phyloP scores from a whole-genome alignment of 2,888 invertebrate species.

The Tinea semifulvella region DNA sequence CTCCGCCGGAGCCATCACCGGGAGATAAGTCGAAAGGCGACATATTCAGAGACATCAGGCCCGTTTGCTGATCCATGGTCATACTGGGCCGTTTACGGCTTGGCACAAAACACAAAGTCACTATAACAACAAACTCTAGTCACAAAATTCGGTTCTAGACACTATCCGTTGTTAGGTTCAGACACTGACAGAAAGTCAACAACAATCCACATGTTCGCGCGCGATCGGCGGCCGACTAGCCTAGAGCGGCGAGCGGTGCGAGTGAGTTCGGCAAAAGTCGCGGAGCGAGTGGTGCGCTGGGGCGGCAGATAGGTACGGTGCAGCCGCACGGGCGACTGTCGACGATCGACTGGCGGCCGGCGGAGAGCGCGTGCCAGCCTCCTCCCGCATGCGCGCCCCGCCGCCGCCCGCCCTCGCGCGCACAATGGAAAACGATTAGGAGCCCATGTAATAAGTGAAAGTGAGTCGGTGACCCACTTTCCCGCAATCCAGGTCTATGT shows the following conservation, averaged over 20 bases:
- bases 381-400: conserved; percentile 61
- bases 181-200: conserved; percentile 53
- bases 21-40: conserved; percentile 83
- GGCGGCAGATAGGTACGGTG: conserved; percentile 25
- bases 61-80: conserved; percentile 85
- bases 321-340: conserved; percentile 39
- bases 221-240: conserved; percentile 8
- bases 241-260: conserved; percentile 22
- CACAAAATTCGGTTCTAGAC: conserved; percentile 23
- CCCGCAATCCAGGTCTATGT: conserved; percentile 93
- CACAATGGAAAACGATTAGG: conserved; percentile 77
- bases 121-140: conserved; percentile 12
- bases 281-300: conserved; percentile 23
- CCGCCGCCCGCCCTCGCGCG: conserved; percentile 65
- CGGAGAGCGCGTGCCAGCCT: conserved; percentile 57
- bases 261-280: conserved; percentile 22
- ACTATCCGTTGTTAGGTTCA: conserved; percentile 61
- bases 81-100: conserved; percentile 59
- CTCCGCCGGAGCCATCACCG: conserved; percentile 76
- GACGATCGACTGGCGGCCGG: conserved; percentile 65
- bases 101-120: conserved; percentile 9
- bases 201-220: conserved; percentile 57
- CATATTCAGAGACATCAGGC: conserved; percentile 89
- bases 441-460: conserved; percentile 88
- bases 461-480: conserved; percentile 92